Evolutionary conservation across 1,140 invertebrate species (phyloP).

Genomic region (Muscidifurax raptorellus): DNA sequence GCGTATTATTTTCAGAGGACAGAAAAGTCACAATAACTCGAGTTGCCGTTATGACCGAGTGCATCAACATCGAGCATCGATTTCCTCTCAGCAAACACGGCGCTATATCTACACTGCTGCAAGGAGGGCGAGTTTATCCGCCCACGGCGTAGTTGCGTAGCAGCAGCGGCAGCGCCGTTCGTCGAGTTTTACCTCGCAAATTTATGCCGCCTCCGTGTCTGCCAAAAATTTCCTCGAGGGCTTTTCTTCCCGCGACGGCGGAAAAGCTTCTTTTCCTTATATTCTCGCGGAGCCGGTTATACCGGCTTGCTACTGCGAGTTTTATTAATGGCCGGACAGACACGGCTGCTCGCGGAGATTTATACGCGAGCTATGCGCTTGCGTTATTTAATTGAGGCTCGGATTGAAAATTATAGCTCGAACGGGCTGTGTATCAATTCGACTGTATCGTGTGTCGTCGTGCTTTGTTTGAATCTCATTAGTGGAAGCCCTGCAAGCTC

Average conservation of each 20-base stretch:
- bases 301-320: not conserved
- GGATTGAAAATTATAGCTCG: not conserved
- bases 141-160: not conserved
- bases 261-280: not conserved
- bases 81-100: not conserved
- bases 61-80: not conserved
- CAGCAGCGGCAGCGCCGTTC: not conserved
- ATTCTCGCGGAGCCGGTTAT: not conserved
- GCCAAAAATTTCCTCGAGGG: conserved; percentile 1
- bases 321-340: not conserved
- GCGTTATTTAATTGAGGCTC: not conserved
- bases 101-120: too few relatives aligned
- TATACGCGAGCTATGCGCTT: not conserved
- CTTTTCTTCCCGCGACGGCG: not conserved
- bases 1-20: too few relatives aligned
- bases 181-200: not conserved
- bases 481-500: not conserved
- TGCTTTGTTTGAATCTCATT: not conserved
- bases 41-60: too few relatives aligned
- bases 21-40: too few relatives aligned
- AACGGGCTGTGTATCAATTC: not conserved
- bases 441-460: not conserved
- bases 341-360: not conserved
- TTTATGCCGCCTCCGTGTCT: conserved; percentile 13
- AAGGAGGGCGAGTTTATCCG: not conserved